These are phyloP conservation scores for Dasyornis broadbenti DNA, from an alignment of 2,113 vertebrate genomes.

Conservation along the genomic window DNA sequence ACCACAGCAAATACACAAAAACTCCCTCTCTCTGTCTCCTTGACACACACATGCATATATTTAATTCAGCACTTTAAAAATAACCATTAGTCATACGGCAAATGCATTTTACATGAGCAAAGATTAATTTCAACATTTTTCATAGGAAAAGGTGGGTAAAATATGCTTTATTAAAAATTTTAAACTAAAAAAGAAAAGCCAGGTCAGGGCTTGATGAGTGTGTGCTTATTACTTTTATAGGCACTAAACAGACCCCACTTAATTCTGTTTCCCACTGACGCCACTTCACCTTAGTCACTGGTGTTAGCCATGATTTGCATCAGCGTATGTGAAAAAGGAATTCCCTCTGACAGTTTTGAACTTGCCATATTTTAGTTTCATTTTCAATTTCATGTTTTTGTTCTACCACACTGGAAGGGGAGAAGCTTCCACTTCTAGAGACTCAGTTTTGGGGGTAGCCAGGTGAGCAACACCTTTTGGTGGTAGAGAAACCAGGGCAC, in stretches of 20 bases:
- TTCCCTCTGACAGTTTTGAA: conserved; percentile 37
- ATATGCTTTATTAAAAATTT: neutral
- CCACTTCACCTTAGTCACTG: conserved; percentile 26
- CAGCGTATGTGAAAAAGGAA: neutral
- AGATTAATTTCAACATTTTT: neutral
- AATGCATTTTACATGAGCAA: conserved; percentile 1
- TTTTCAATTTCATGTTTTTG: neutral
- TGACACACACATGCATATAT: neutral
- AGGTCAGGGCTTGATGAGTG: neutral
- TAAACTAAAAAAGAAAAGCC: neutral
- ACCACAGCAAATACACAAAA: conserved; percentile 9
- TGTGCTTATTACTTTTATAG: neutral
- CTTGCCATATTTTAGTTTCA: conserved; percentile 29
- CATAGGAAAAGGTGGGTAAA: neutral
- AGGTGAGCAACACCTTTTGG: neutral
- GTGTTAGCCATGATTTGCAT: conserved; percentile 22
- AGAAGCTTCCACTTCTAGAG: neutral
- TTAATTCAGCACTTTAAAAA: conserved; percentile 10
- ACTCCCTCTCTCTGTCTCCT: neutral
- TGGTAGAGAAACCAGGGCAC: neutral
- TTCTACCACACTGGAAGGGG: neutral
- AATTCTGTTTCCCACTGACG: conserved; percentile 33
- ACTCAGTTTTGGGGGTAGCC: neutral
- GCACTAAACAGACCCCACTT: neutral
- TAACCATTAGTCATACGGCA: conserved; percentile 6